These are phyloP conservation scores for Hystrix brachyura DNA, from an alignment of 2,113 vertebrate species.

Conservation along the genomic window DNA sequence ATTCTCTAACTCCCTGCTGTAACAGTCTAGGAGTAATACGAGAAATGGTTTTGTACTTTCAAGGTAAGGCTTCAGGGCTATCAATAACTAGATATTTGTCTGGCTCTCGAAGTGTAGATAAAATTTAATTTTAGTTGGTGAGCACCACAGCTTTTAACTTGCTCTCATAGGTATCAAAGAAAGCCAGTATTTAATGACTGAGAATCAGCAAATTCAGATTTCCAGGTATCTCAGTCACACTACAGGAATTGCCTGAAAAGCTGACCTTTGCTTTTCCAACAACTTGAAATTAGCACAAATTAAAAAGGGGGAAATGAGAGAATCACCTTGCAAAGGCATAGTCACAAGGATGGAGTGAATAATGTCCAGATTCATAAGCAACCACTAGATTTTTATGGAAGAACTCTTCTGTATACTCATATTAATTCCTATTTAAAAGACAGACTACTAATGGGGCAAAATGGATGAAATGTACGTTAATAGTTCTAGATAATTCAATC, in stretches of 20 bases:
- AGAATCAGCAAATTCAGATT: not conserved
- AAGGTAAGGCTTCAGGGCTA: not conserved
- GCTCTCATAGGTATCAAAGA: not conserved
- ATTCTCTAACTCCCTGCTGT: conserved; percentile 63
- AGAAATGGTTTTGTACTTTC: conserved; percentile 49
- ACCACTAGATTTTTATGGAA: not conserved
- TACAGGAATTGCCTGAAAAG: not conserved
- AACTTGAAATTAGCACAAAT: not conserved
- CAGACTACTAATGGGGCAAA: not conserved
- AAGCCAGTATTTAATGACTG: not conserved
- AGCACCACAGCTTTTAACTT: not conserved
- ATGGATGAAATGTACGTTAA: not conserved
- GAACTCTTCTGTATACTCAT: not conserved
- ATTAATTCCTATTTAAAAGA: conserved; percentile 13
- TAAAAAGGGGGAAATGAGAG: not conserved
- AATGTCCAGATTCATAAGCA: not conserved
- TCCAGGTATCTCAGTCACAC: not conserved
- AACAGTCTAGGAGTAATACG: conserved; percentile 37
- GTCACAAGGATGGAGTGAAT: not conserved
- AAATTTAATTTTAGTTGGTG: not conserved
- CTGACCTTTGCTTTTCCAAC: not conserved
- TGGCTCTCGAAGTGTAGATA: not conserved
- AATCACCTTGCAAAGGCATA: not conserved
- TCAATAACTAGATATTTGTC: not conserved
- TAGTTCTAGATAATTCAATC: not conserved